Percentiles rank a stretch among this genome's conserved stretches.
phyloP scores from a whole-genome alignment of 2,888 invertebrate species.

The Didymodactylos carnosus region DNA sequence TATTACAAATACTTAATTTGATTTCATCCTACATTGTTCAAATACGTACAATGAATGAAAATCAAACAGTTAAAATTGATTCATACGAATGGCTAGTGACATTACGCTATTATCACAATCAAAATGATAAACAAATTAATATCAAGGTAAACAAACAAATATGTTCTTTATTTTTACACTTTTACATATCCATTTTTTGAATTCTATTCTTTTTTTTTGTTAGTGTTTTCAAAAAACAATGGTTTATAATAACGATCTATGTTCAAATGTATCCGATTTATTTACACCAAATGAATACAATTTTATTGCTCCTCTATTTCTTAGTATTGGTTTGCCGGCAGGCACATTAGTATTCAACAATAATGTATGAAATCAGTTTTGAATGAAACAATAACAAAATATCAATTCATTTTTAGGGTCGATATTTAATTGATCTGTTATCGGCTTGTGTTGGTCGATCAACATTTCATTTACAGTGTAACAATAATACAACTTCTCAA shows the following conservation, averaged over 20 bases:
- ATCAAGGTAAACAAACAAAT: too few relatives aligned
- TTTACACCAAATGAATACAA: background rate
- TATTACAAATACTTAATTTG: background rate
- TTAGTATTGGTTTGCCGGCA: background rate
- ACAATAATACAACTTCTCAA: background rate
- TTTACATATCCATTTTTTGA: too few relatives aligned
- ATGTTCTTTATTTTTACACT: too few relatives aligned
- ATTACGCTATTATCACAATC: background rate
- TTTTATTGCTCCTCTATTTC: background rate
- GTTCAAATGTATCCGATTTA: background rate
- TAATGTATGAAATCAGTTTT: background rate
- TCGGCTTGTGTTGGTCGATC: background rate
- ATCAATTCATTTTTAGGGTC: background rate
- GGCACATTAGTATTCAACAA: background rate
- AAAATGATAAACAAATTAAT: background rate
- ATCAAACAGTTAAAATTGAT: background rate
- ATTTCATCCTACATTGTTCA: background rate
- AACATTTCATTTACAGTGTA: background rate
- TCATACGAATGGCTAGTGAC: constrained; percentile 1
- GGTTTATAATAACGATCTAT: background rate
- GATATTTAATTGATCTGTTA: background rate
- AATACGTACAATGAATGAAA: background rate
- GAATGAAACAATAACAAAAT: background rate
- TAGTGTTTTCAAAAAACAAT: background rate
- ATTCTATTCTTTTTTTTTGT: background rate